Conservation (phyloP, 1,140 invertebrate genomes). For the Penaeus indicus region DNA sequence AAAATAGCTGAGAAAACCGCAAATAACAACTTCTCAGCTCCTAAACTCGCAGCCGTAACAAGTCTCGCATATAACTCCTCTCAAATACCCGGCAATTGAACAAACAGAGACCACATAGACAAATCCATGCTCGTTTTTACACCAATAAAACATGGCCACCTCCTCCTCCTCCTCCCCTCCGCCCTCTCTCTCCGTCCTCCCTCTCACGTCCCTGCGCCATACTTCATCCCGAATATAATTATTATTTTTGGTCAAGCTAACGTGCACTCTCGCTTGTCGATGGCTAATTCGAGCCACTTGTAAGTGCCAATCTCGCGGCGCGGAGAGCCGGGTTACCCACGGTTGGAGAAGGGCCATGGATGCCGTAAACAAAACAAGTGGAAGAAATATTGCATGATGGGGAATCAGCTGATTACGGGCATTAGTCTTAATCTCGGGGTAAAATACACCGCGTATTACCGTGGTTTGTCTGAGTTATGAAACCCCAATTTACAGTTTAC, state of each 20-base stretch:
- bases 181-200: not conserved
- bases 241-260: constrained; percentile 47
- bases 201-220: constrained; percentile 10
- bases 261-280: constrained; percentile 61
- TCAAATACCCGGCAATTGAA: constrained; percentile 52
- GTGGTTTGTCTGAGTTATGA: constrained; percentile 48
- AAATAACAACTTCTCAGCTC: constrained; percentile 43
- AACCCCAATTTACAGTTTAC: constrained; percentile 61
- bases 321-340: constrained; percentile 39
- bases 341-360: constrained; percentile 13
- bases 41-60: constrained; percentile 50
- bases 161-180: not conserved
- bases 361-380: constrained; percentile 53
- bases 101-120: constrained; percentile 58
- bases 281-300: constrained; percentile 63
- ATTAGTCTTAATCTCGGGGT: constrained; percentile 60
- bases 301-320: constrained; percentile 57
- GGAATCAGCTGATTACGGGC: constrained; percentile 59
- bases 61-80: constrained; percentile 38
- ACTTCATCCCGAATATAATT: constrained; percentile 54
- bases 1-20: constrained; percentile 41
- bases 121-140: constrained; percentile 5
- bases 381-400: constrained; percentile 56
- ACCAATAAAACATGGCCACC: not conserved
- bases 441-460: constrained; percentile 58